Evolutionary conservation across 2,113 vertebrate genomes (phyloP).

Genomic region (Delphinapterus leucas): DNA sequence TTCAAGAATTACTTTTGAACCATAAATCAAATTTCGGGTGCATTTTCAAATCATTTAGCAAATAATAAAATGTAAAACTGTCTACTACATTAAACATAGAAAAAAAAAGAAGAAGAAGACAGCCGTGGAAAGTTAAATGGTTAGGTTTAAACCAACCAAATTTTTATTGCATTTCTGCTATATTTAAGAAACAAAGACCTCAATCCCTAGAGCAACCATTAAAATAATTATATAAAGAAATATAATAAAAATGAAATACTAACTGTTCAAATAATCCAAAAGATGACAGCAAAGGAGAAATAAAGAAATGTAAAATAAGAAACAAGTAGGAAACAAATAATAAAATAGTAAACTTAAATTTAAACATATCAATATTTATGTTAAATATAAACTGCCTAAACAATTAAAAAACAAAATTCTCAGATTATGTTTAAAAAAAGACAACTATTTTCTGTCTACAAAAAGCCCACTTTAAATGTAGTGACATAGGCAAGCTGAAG

Average conservation of each 20-base stretch:
- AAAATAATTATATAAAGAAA: background rate
- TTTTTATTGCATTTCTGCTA: background rate
- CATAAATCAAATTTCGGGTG: background rate
- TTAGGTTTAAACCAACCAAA: background rate
- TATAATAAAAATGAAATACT: background rate
- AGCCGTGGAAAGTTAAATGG: background rate
- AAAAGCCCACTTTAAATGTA: background rate
- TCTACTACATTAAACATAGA: background rate
- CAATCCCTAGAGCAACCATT: background rate
- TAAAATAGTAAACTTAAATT: background rate
- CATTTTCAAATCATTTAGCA: background rate
- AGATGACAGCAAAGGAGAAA: background rate
- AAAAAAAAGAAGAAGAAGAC: background rate
- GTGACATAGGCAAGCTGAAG: background rate
- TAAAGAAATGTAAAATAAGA: background rate
- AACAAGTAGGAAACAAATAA: background rate
- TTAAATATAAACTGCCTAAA: background rate
- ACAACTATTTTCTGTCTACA: background rate
- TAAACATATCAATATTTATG: background rate
- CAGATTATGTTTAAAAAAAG: background rate
- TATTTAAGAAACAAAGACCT: background rate
- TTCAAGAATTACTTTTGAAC: constrained; percentile 19
- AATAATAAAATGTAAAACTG: background rate
- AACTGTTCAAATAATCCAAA: background rate
- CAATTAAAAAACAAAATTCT: background rate